Conservation (phyloP, 2,888 invertebrate species). For the Galeruca laticollis region DNA sequence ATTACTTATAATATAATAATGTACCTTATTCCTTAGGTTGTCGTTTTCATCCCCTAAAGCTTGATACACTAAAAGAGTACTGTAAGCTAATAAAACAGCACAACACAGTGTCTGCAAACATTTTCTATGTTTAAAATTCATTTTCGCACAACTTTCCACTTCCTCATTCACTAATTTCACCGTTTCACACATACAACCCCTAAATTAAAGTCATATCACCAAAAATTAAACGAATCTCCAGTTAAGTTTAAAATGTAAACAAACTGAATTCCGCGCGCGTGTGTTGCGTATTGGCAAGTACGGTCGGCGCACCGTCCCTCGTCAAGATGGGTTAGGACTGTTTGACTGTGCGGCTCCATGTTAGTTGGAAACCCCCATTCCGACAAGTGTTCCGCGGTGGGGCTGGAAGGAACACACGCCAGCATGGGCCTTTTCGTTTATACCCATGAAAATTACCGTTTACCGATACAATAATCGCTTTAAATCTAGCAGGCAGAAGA, state of each 20-base stretch:
- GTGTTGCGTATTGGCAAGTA: slow-evolving; percentile 8
- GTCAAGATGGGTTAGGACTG: slow-evolving; percentile 26
- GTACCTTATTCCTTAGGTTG: slow-evolving; percentile 46
- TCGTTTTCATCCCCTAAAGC: slow-evolving; percentile 56
- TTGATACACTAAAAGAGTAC: slow-evolving; percentile 62
- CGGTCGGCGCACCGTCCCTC: slow-evolving; percentile 13
- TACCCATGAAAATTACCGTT: slow-evolving; percentile 26
- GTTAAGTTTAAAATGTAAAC: slow-evolving; percentile 1
- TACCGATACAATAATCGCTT: slow-evolving; percentile 30
- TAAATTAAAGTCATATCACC: slow-evolving; percentile 24
- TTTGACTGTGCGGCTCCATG: slow-evolving; percentile 28
- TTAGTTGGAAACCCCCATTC: slow-evolving; percentile 31
- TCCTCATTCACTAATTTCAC: slow-evolving; percentile 58
- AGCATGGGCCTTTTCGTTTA: slow-evolving; percentile 34
- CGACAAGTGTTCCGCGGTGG: slow-evolving; percentile 29
- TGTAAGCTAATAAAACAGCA: slow-evolving; percentile 61
- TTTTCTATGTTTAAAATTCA: slow-evolving; percentile 61
- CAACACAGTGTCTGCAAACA: slow-evolving; percentile 61
- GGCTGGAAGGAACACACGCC: slow-evolving; percentile 52
- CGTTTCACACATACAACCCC: slow-evolving; percentile 51
- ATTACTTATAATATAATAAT: background rate
- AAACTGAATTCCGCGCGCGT: background rate
- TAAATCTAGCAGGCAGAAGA: slow-evolving; percentile 17
- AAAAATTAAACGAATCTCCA: slow-evolving; percentile 29
- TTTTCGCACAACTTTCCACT: slow-evolving; percentile 53